Evolutionary conservation across 1,140 invertebrate species (phyloP), one percentile per base, ranked within the genome.

Genomic region (Cydia pomonella): DNA sequence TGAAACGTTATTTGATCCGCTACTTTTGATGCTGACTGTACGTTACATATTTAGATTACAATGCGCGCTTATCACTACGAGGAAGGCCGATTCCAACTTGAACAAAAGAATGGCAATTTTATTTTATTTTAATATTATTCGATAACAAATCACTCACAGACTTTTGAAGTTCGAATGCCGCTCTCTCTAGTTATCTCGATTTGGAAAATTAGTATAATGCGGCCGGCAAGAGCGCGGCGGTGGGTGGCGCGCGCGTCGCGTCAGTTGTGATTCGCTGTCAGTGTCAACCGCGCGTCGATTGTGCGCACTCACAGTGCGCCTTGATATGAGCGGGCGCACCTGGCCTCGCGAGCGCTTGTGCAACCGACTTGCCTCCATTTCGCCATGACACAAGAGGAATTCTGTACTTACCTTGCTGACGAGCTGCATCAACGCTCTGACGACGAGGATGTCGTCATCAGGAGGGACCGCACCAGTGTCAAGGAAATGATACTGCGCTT

Each of bases 401-500:
- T 84, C 50, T 85, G 78, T 77, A 77, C 77, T 41, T 79, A 82
- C 50, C 76, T 87, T 23, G 80, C 84, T 50, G 84, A 88, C 47
- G 87, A 88, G 47, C 82, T 86, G 29, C 76, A 81, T 13, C 47
- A 80, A 13, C 86, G 86, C 33, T 87, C 85, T 74, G 90, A 92
- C 29, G 84, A 86, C 72, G 89, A 91, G 50, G 85, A 90, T 62
- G 84, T 91, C 75, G 84, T 87, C 73, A 82, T 88, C 18, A 87
- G 87, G 79, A 86, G 85, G 73, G 84, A 91, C 75, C 90, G 85
- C 75, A 79, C 78, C 44, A 92, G 82, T 76, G 91, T 93, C 73
- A 87, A 83, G 84, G 85, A 91, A 73, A 93, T 93, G 88, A 89
- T 93, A 71, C 76, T 91, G 53, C 87, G 89, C 41, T 93, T 93